Evolutionary conservation across 2,113 vertebrate genomes (phyloP).

Genomic region (Nerophis ophidion): DNA sequence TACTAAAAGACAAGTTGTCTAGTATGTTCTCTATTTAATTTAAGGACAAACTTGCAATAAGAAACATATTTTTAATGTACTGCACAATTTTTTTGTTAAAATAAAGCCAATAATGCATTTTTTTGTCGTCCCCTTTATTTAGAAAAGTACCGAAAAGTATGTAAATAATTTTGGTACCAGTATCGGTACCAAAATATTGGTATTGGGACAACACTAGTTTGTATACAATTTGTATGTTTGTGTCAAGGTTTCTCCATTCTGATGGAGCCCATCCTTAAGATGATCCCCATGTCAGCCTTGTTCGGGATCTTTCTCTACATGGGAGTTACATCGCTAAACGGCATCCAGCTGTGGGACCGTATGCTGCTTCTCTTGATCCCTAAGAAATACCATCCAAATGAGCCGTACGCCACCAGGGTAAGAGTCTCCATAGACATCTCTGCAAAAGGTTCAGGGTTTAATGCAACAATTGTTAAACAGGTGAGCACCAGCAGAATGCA

Average conservation of each 20-base stretch:
- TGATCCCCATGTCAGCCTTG: slow-evolving; percentile 86
- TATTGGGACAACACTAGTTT: too few relatives aligned
- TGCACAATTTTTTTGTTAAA: too few relatives aligned
- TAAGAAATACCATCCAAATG: slow-evolving; percentile 85
- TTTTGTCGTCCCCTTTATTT: too few relatives aligned
- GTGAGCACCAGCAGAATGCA: slow-evolving; percentile 93
- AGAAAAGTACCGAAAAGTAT: too few relatives aligned
- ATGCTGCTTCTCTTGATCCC: slow-evolving; percentile 85
- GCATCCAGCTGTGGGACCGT: slow-evolving; percentile 93
- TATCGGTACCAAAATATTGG: too few relatives aligned
- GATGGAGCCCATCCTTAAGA: slow-evolving; percentile 88
- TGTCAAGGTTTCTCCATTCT: slow-evolving; percentile 86
- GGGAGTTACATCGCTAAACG: slow-evolving; percentile 92
- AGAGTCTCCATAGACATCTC: background rate
- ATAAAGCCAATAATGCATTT: too few relatives aligned
- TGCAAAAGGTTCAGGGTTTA: background rate
- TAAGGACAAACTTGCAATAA: too few relatives aligned
- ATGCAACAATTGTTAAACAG: slow-evolving; percentile 59
- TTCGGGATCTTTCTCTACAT: slow-evolving; percentile 99
- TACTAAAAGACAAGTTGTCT: too few relatives aligned
- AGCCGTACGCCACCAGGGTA: slow-evolving; percentile 84
- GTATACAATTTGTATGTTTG: background rate
- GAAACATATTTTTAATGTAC: too few relatives aligned
- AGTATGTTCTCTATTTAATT: too few relatives aligned
- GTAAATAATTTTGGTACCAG: too few relatives aligned